Conservation (phyloP, 2,888 invertebrate species). For the Apamea sordens region DNA sequence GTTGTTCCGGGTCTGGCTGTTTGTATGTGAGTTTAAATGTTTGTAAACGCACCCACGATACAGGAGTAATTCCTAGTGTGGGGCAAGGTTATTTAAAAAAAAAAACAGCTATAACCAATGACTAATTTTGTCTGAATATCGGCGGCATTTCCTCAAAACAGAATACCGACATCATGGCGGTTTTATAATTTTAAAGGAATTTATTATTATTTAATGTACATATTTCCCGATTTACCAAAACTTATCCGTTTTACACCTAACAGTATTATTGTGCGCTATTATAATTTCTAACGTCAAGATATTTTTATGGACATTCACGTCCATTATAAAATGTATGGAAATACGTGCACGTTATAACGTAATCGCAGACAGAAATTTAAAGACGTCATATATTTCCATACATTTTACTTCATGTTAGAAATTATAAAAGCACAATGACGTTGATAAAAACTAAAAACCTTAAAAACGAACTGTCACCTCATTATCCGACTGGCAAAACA, state of each 20-base stretch:
- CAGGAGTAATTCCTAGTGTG: no score
- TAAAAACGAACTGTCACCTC: background rate
- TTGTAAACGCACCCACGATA: no score
- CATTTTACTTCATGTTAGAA: background rate
- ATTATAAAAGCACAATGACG: background rate
- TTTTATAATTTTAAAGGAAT: no score
- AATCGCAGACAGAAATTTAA: background rate
- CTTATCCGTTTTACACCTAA: background rate
- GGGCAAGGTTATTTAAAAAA: no score
- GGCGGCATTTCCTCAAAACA: no score
- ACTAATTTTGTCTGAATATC: no score
- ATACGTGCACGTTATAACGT: background rate
- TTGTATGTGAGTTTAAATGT: no score
- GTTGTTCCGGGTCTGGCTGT: no score
- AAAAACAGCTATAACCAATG: no score
- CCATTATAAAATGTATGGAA: background rate
- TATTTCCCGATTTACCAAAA: background rate
- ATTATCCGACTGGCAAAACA: slow-evolving; percentile 22
- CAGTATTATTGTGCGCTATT: background rate
- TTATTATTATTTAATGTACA: no score
- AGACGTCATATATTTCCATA: background rate
- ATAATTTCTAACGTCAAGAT: background rate
- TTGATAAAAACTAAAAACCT: background rate
- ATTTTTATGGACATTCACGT: background rate
- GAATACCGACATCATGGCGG: no score